Evolutionary conservation across 23 tunicate species (phyloP), one percentile per base, ranked within the genome.

Genomic region (Trididemnum clinides): DNA sequence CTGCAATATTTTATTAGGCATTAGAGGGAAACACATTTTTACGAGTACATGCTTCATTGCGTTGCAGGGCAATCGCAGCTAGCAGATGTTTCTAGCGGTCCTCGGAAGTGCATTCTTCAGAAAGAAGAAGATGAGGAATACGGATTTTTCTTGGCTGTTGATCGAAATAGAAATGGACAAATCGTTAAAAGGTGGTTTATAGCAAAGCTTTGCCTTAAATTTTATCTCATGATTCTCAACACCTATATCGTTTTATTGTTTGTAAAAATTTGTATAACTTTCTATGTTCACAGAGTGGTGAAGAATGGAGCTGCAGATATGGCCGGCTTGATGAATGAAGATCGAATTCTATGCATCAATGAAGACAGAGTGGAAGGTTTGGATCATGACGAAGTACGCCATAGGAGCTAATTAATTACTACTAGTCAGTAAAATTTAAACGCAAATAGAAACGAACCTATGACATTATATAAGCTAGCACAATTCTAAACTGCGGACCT

Each of bases 101-200:
- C 81, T n/a, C 94, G 97, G 18, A 50, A 88, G 58, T 85, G 90
- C 51, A 35, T 81, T 0, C 20, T 96, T 20, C 82, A 78, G 6
- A 91, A 86, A 37, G 21, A 78, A 10, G 76, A 81, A 26, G 64
- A 90, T 3, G 96, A 90, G 49, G 91, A 96, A 37, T 89, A 84
- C 64, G 99, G 99, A 72, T 96, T 96, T 77, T 87, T 84, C 36
- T 63, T 91, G 1, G 92, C 91, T 5, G 34, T 96, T 28, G 99
- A 96, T 72, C 57, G 99, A 34, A 89, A 96, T 38, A 34, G 99
- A 71, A 91, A 91, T 33, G 96, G 99, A 1, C 90, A 90, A 63
- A 75, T 96, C 30, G 80, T 96, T 5, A 49, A 85, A 73, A 87
- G 88, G 97, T 88, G 64, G 51, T 29, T 3, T n/a, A n/a, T n/a